Evolutionary conservation across 2,888 invertebrate species (phyloP).

Genomic region (Thysanoteuthis rhombus): DNA sequence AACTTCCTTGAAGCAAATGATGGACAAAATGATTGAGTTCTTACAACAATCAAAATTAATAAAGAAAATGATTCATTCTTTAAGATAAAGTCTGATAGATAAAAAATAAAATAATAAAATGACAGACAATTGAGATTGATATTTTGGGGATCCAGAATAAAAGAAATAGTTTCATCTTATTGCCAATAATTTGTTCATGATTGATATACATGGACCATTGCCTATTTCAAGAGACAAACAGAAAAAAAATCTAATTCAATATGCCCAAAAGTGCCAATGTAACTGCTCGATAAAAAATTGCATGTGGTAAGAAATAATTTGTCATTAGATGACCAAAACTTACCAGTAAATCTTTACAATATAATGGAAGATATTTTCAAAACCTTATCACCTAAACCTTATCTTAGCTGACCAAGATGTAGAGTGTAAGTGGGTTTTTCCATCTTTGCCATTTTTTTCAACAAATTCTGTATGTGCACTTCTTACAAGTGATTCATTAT

Average conservation of each 20-base stretch:
- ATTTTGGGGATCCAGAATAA: neutral
- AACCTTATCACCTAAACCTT: neutral
- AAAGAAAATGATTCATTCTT: neutral
- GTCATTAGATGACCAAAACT: neutral
- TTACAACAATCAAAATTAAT: neutral
- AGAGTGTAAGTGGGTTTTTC: too few species aligned
- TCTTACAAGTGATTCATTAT: too few species aligned
- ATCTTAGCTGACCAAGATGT: neutral
- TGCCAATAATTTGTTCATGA: slow-evolving; percentile 12
- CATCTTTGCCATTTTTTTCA: too few species aligned
- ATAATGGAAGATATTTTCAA: neutral
- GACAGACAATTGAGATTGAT: slow-evolving; percentile 12
- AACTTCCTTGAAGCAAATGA: neutral
- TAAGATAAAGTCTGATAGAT: neutral
- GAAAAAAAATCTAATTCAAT: neutral
- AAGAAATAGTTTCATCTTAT: neutral
- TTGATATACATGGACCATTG: neutral
- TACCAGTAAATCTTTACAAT: neutral
- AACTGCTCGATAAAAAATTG: neutral
- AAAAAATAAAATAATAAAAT: neutral
- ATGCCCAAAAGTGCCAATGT: neutral
- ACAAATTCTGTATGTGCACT: too few species aligned
- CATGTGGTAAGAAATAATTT: neutral
- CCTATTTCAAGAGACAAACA: neutral
- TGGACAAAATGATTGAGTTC: neutral